Evolutionary conservation across 2,888 invertebrate genomes (phyloP).

Genomic region (Iphiclides podalirius): DNA sequence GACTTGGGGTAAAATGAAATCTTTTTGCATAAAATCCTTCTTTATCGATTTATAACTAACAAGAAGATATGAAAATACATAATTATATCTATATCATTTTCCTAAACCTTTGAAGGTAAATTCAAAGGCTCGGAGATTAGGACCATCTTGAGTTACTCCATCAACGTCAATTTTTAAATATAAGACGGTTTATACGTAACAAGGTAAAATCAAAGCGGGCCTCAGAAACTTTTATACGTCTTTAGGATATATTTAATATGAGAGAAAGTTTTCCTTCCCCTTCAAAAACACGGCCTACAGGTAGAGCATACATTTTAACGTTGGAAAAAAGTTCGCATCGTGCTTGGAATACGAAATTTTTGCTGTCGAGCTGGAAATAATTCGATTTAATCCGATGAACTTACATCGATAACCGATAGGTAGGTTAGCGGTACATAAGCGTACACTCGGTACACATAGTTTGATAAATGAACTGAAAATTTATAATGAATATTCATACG

Average conservation of each 20-base stretch:
- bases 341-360: background rate
- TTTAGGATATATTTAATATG: constrained; percentile 1
- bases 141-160: background rate
- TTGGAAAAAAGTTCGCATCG: constrained; percentile 9
- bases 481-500: too few relatives aligned
- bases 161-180: background rate
- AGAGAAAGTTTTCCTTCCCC: constrained; percentile 1
- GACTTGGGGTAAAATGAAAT: too few relatives aligned
- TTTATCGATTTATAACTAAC: too few relatives aligned
- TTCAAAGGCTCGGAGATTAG: background rate
- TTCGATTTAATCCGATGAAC: background rate
- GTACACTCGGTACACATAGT: too few relatives aligned
- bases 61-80: too few relatives aligned
- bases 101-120: background rate
- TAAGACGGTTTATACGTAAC: background rate
- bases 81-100: too few relatives aligned
- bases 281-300: background rate
- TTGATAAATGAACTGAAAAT: too few relatives aligned
- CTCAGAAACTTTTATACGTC: background rate
- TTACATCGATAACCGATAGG: background rate
- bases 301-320: constrained; percentile 4
- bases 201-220: constrained; percentile 5
- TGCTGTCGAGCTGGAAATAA: constrained; percentile 1
- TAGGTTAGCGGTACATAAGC: background rate
- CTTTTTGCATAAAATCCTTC: too few relatives aligned